Base-by-base conservation (phyloP, 2,888 invertebrate genomes). In the Hypolimnas misippus region DNA sequence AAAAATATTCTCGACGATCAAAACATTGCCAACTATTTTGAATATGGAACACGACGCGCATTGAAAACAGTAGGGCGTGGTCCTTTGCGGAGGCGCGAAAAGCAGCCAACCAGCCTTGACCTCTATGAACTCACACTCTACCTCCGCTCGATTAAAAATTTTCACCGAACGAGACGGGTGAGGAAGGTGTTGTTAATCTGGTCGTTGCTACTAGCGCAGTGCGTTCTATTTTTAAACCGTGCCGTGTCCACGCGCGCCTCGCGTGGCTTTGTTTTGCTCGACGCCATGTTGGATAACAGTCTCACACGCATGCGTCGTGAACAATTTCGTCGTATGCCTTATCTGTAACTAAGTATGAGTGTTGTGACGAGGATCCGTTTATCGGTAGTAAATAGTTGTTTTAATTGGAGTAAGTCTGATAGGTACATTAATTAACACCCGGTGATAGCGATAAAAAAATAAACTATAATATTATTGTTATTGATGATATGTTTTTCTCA, bases 241-340 rank as follows among this genome's bases (percentile, higher is more conserved):
- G 76, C 78, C 80, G 70, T 74, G 66, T 77, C 81, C 89, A 90
- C 89, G 91, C 90, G 86, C 70, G 54, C 60, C 25, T 77, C 87
- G 83, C 90, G 87, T 91, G 91, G 78, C 79, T 70, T 84, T 91
- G 90, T 91, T 91, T 89, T 90, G 89, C 79, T 86, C 80, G 83
- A 84, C 70, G 75, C 75, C 73, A 76, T 76, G 63, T 75, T 76
- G 73, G 69, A 72, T 74, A 72, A 72, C 71, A 73, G 63, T 63
- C 70, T 75, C 87, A 87, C 82, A 81, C 86, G 83, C 82, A 78
- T 80, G 81, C 81, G 75, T 73, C 86, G 89, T 87, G 87, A 76
- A 73, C 74, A 54, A 74, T 77, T 80, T 80, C 77, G 81, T 81
- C 80, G 76, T 78, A 75, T 65, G 57, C 72, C 66, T 81, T 83